Evolutionary conservation across 1,140 invertebrate species (phyloP).

Genomic region (Drosophila ogumai): DNA sequence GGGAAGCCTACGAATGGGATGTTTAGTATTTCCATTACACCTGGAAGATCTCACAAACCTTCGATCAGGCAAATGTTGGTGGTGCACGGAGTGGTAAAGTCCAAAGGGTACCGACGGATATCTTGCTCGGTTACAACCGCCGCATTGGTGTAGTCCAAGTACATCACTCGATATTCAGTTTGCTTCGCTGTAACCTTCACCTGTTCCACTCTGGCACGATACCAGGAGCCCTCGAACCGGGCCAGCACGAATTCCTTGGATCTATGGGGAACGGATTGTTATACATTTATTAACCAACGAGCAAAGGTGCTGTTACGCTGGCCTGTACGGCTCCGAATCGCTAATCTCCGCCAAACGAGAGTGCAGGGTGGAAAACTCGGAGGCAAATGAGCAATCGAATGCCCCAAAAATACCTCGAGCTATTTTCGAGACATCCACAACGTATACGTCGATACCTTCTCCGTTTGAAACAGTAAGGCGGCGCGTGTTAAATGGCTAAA

Average conservation of each 20-base stretch:
- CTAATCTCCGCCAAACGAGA: constrained; percentile 28
- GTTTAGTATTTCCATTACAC: background rate
- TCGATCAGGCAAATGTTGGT: constrained; percentile 70
- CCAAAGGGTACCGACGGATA: constrained; percentile 70
- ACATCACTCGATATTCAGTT: constrained; percentile 46
- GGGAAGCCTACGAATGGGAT: constrained; percentile 41
- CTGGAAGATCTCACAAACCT: constrained; percentile 28
- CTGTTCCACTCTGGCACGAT: constrained; percentile 60
- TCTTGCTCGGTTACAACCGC: constrained; percentile 29
- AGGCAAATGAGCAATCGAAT: constrained; percentile 38
- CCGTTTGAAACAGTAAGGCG: constrained; percentile 6
- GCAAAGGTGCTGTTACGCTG: constrained; percentile 47
- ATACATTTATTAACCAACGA: background rate
- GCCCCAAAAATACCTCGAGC: constrained; percentile 64
- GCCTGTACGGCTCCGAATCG: constrained; percentile 45
- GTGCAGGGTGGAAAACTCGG: constrained; percentile 45
- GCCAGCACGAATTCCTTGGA: constrained; percentile 68
- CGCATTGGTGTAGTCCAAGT: constrained; percentile 63
- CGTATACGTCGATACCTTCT: constrained; percentile 44
- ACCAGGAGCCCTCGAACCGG: constrained; percentile 51
- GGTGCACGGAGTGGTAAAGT: constrained; percentile 43
- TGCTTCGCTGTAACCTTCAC: constrained; percentile 10
- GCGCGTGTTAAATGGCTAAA: constrained; percentile 51
- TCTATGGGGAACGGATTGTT: constrained; percentile 22
- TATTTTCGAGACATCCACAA: constrained; percentile 60